phyloP scores from a whole-genome alignment of 2,113 vertebrate genomes.

The Struthio camelus region DNA sequence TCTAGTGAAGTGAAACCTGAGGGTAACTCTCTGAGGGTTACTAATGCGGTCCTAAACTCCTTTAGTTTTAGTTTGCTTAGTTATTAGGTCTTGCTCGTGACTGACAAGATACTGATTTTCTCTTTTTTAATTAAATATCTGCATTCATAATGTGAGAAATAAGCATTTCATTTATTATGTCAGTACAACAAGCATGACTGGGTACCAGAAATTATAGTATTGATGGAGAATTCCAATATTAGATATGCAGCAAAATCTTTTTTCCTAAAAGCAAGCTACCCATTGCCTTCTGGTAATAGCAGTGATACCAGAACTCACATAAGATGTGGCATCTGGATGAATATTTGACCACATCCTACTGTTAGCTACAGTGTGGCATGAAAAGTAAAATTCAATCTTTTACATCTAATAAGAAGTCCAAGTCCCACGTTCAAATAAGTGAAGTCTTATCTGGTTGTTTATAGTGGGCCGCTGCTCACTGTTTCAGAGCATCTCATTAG shows the following conservation, averaged over 20 bases:
- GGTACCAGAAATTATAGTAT: not conserved
- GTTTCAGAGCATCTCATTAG: not conserved
- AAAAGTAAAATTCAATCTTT: not conserved
- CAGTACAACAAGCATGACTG: not conserved
- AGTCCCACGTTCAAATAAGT: not conserved
- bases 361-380: not conserved
- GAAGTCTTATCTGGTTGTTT: not conserved
- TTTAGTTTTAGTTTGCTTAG: not conserved
- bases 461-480: not conserved
- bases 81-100: not conserved
- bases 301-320: rapidly evolving
- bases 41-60: not conserved
- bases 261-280: not conserved
- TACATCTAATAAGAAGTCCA: not conserved
- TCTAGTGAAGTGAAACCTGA: not conserved
- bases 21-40: not conserved
- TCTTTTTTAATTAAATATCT: not conserved
- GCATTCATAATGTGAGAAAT: not conserved
- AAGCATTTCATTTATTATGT: not conserved
- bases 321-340: not conserved
- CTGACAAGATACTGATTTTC: not conserved
- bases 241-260: not conserved
- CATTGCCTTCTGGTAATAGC: not conserved
- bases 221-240: not conserved
- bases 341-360: not conserved